Evolutionary conservation across 2,113 vertebrate genomes (phyloP).

Genomic region (Protobothrops flavoviridis): DNA sequence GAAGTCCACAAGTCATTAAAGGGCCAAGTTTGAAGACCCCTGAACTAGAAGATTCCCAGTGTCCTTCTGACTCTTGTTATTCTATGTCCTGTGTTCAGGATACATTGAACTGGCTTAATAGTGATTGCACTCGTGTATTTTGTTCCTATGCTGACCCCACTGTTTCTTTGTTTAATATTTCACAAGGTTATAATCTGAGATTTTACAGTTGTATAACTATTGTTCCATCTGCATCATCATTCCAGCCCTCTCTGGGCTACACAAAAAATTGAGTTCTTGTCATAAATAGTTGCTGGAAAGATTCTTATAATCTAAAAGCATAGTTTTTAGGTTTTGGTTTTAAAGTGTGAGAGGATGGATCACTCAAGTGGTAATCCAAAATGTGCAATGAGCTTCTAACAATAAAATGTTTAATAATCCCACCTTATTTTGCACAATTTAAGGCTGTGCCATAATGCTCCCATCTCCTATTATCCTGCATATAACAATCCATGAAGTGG

Average conservation of each 20-base stretch:
- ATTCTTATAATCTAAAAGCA: slow-evolving; percentile 8
- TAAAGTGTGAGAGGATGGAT: neutral
- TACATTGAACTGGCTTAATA: accelerated
- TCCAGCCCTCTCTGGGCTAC: neutral
- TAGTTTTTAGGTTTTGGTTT: neutral
- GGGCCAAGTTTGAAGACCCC: no score
- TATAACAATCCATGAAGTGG: neutral
- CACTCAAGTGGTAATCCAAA: slow-evolving; percentile 29
- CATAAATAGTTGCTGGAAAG: slow-evolving; percentile 15
- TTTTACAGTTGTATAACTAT: neutral
- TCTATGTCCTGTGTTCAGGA: accelerated
- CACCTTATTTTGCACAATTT: neutral
- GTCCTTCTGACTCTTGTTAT: no score
- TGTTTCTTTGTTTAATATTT: accelerated
- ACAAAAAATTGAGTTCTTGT: slow-evolving; percentile 25
- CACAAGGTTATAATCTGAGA: neutral
- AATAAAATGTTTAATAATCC: slow-evolving; percentile 4
- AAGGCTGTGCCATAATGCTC: neutral
- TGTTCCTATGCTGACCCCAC: neutral
- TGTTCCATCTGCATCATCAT: slow-evolving; percentile 1
- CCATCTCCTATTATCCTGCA: neutral
- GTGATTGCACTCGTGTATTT: accelerated
- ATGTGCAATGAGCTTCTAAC: slow-evolving; percentile 18
- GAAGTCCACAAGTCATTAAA: no score
- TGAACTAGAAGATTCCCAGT: no score